Evolutionary conservation across 2,797 vertebrate genomes (phyloP).

Genomic region (Toxotes lorentzi): DNA sequence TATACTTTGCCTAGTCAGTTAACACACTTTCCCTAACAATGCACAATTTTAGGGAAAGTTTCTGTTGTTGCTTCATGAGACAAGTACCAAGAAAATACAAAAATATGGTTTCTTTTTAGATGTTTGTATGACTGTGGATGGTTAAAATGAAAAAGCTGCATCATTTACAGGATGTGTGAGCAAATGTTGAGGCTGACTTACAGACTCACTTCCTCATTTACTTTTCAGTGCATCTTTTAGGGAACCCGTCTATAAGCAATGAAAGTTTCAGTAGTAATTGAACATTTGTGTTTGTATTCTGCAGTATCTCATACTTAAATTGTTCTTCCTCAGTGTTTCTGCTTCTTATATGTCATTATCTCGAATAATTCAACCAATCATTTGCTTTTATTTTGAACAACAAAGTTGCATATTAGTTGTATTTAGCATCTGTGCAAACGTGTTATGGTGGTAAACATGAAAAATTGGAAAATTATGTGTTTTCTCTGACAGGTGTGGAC

Average conservation of each 20-base stretch:
- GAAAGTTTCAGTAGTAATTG: not conserved
- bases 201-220: conserved; percentile 56
- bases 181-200: conserved; percentile 13
- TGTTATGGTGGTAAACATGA: not conserved
- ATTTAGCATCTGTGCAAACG: not conserved
- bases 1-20: not conserved
- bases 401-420: not conserved
- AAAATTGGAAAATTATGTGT: not conserved
- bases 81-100: not conserved
- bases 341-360: not conserved
- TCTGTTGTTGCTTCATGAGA: not conserved
- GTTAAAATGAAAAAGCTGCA: not conserved
- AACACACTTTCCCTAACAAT: not conserved
- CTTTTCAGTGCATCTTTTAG: conserved; percentile 24
- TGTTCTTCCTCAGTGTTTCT: not conserved
- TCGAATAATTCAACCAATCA: not conserved
- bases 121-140: not conserved
- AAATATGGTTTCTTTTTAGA: not conserved
- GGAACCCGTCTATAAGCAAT: conserved; percentile 28
- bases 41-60: not conserved
- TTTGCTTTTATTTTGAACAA: not conserved
- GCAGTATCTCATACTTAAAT: rapidly evolving
- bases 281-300: conserved; percentile 16
- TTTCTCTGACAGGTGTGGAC: conserved; percentile 90
- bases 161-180: conserved; percentile 11